Conservation (phyloP, 2,113 vertebrate genomes). For the Micronisus gabar region DNA sequence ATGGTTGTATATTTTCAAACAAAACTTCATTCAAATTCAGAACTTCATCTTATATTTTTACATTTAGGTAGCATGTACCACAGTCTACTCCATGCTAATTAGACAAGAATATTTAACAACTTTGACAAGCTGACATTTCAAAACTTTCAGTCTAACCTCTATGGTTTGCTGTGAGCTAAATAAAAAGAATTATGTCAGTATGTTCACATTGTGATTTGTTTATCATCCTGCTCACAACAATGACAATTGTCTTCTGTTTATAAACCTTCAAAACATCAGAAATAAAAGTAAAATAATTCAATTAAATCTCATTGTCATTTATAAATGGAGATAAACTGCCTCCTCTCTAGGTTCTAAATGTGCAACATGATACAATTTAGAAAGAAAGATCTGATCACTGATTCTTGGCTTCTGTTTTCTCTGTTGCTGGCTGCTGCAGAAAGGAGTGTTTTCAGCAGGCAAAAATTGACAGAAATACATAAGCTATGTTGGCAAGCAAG, state of each 20-base stretch:
- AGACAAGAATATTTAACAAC: neutral
- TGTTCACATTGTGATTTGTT: neutral
- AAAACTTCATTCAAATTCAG: neutral
- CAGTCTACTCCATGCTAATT: neutral
- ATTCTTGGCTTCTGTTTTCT: constrained; percentile 44
- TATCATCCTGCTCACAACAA: neutral
- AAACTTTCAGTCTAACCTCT: neutral
- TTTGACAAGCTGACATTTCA: neutral
- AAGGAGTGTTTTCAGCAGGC: constrained; percentile 46
- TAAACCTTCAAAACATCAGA: neutral
- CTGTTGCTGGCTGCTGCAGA: constrained; percentile 39
- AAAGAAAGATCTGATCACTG: constrained; percentile 17
- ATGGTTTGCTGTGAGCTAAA: neutral
- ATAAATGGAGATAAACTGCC: neutral
- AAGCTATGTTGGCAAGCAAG: constrained; percentile 32
- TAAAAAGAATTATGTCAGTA: neutral
- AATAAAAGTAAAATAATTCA: neutral
- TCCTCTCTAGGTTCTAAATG: neutral
- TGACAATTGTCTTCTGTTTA: neutral
- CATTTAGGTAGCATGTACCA: neutral
- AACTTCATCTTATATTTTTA: neutral
- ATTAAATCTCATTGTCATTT: neutral
- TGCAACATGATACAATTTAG: constrained; percentile 17
- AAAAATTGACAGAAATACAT: constrained; percentile 57
- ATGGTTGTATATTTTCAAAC: neutral